Base-by-base conservation (phyloP, 2,888 invertebrate species). In the Atrina japonica region DNA sequence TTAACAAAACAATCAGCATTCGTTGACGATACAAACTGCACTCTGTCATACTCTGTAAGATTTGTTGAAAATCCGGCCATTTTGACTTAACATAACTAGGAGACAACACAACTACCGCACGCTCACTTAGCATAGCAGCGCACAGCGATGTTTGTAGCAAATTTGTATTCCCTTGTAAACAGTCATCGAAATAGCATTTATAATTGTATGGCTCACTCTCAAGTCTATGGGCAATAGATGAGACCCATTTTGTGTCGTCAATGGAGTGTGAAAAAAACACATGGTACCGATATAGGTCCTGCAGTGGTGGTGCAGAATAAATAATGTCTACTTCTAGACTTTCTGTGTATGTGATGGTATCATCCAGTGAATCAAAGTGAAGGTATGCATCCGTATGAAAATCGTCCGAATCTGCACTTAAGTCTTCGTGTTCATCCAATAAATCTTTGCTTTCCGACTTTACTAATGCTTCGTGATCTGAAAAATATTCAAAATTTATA, bases 121-220 rank as follows among this genome's bases (percentile, higher is more conserved):
- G 74, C 55, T 86, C 84, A 71, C 87, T 87, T 29, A 88, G 77
- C 86, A 87, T 87, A 5, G 85, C 81, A 0, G 86, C 82, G 71
- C 86, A 87, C 41, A 88, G 66, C 1, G 83, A 74, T 30, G 81
- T 84, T 74, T 87, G 86, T 14, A 81, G 53, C 16, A 72, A 55
- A 52, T 71, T 66, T n/a, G 60, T 27, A 21, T 66, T 59, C 56
- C 66, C 67, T 29, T 61, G 41, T 21, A 60, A 53, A 56, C 65
- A 66, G 23, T 68, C 73, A 50, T 73, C 74, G 53, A 76, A 78
- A 64, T 81, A 83, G 65, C 85, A 85, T 29, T 78, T 80, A 73
- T 83, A 87, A 59, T 77, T 66, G 56, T 84, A 81, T 0, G 85
- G 85, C 14, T 83, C 80, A 2, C 75, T 67, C 70, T 86, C 81